Evolutionary conservation across 2,888 invertebrate species (phyloP).

Genomic region (Calliphora vomitoria): DNA sequence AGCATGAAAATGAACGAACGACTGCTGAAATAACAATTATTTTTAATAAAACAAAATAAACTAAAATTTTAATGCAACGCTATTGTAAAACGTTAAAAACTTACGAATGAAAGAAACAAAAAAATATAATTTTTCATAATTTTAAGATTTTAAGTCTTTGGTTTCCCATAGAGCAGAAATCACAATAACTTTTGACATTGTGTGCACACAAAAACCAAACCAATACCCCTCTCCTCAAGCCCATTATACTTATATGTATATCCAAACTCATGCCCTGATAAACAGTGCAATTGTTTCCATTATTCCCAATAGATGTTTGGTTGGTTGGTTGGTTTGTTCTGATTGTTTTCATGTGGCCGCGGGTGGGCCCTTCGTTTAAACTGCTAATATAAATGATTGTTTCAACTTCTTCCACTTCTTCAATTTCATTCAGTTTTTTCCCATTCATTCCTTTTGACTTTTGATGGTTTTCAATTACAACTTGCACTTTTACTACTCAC

Average conservation of each 20-base stretch:
- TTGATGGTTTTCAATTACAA: conserved; percentile 72
- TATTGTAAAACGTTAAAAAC: conserved; percentile 4
- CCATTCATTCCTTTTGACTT: conserved; percentile 55
- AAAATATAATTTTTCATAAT: conserved; percentile 63
- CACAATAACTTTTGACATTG: conserved; percentile 61
- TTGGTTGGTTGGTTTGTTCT: conserved; percentile 41
- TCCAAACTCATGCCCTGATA: conserved; percentile 38
- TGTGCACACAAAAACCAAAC: conserved; percentile 1
- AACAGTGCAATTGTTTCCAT: conserved; percentile 56
- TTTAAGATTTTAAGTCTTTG: conserved; percentile 33
- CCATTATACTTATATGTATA: background rate
- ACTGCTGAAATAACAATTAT: conserved; percentile 28
- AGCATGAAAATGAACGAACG: background rate
- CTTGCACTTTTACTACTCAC: conserved; percentile 55
- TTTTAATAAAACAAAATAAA: conserved; percentile 39
- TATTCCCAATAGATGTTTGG: conserved; percentile 40
- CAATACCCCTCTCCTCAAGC: conserved; percentile 22
- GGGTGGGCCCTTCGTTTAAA: conserved; percentile 58
- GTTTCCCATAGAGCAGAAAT: conserved; percentile 55
- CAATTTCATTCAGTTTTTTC: conserved; percentile 11
- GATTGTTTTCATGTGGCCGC: conserved; percentile 48
- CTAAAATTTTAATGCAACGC: conserved; percentile 6
- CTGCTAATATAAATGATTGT: conserved; percentile 63
- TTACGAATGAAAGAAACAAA: conserved; percentile 3
- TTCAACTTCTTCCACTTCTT: conserved; percentile 27